Conservation (phyloP, 2,113 vertebrate species). For the Bubo blakistoni region DNA sequence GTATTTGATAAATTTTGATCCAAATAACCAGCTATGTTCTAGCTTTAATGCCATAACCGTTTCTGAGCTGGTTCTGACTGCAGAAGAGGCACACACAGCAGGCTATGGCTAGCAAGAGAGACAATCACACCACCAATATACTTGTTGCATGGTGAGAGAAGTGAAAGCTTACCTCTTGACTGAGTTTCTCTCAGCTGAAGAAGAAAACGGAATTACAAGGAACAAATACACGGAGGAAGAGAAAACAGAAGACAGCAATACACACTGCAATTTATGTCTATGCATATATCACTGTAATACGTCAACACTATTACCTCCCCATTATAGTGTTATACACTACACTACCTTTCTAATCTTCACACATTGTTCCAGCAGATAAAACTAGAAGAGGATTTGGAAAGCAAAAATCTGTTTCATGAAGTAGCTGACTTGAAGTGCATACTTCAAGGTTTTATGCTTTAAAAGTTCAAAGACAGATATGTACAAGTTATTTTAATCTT, state of each 20-base stretch:
- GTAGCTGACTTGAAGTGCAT: background rate
- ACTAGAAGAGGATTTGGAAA: background rate
- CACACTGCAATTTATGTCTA: background rate
- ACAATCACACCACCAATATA: background rate
- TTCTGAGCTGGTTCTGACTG: background rate
- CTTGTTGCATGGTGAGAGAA: background rate
- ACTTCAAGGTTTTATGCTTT: background rate
- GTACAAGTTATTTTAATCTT: background rate
- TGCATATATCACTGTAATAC: background rate
- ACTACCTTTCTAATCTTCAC: background rate
- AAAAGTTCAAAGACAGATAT: background rate
- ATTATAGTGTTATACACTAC: background rate
- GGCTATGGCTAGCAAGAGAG: background rate
- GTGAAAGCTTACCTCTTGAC: background rate
- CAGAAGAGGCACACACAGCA: background rate
- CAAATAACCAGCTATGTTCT: background rate
- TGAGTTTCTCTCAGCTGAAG: background rate
- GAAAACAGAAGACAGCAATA: background rate
- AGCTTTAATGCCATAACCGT: background rate
- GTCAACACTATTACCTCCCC: background rate
- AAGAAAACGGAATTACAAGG: background rate
- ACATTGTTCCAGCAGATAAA: background rate
- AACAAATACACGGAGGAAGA: background rate
- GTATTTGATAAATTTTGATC: background rate
- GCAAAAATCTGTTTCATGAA: background rate